These are phyloP conservation scores for Aphaenogaster rudis DNA, from an alignment of 1,140 invertebrate species.

Conservation along the genomic window DNA sequence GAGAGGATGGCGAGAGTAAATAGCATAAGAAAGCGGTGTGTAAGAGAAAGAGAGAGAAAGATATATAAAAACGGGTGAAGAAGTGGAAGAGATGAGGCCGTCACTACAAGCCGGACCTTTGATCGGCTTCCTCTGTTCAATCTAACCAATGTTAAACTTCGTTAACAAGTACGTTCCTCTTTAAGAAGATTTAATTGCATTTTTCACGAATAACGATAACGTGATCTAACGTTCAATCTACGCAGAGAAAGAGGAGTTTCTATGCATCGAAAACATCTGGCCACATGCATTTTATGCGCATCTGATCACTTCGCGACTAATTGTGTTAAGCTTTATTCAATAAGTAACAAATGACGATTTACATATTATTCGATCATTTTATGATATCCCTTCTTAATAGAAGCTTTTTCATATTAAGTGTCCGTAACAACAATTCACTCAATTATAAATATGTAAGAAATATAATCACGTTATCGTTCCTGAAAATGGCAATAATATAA, in stretches of 20 bases:
- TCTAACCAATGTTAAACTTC: conserved; percentile 79
- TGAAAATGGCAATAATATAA: neutral
- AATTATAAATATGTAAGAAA: neutral
- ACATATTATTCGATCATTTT: neutral
- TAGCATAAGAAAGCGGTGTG: neutral
- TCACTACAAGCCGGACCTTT: conserved; percentile 72
- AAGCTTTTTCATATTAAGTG: neutral
- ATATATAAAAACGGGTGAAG: neutral
- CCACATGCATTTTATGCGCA: neutral
- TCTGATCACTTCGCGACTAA: neutral
- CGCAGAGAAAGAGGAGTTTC: conserved; percentile 70
- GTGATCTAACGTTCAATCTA: conserved; percentile 42
- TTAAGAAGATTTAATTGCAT: conserved; percentile 83
- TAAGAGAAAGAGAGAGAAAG: neutral
- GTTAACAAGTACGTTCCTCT: conserved; percentile 81
- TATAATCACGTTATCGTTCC: neutral
- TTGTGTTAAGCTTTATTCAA: neutral
- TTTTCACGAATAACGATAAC: conserved; percentile 72
- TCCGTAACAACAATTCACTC: neutral
- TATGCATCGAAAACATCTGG: conserved; percentile 57
- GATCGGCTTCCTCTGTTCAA: conserved; percentile 76
- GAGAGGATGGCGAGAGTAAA: conserved; percentile 40
- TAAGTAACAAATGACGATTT: neutral
- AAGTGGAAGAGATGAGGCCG: conserved; percentile 26
- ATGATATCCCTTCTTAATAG: neutral